Base-by-base conservation (phyloP, 2,797 vertebrate species). In the Zenarchopterus dispar region DNA sequence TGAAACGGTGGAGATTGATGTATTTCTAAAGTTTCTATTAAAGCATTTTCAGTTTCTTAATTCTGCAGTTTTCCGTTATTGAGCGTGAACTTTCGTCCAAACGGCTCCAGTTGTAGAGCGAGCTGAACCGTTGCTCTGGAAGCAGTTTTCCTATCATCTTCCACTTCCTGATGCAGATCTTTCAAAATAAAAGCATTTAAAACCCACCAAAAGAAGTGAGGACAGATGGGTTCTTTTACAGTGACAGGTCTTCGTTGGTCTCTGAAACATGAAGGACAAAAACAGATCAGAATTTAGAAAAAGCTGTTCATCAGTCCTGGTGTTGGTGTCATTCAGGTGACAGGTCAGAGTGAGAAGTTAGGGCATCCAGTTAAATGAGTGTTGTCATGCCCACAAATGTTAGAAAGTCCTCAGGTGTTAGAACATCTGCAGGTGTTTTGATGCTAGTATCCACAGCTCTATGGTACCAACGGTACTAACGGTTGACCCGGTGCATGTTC, bases 401-500 rank as follows among this genome's bases (percentile, higher is more conserved):
- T 1, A 28, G 28, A 28, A 28, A 1, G 7, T 28, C 28, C n/a
- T n/a, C 13, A 5, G 13, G 13, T 39, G 36, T 15, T 3, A 17
- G 22, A 16, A 16, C 5, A 5, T 15, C 31, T 28, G 28, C 49
- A 18, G 42, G 8, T 18, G 43, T 62, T 41, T 36, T 19, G 7
- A 4, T 52, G 52, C 53, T 53, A 62, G 21, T 15, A 48, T 43
- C 46, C 56, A 44, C 46, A 31, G 15, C 22, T 22, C 31, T 22
- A 4, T 8, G 10, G 26, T 39, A 39, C 5, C 16, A 1, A 9
- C 7, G 6, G 26, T 62, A 81, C 56, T 62, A 72, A 72, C 75
- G 61, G 54, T 71, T 50, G 48, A 69, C 41, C 0, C 70, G n/a
- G 76, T 92, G 85, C 73, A 88, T 22, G 62, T 87, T 90, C 51